These are phyloP conservation scores for Polyommatus icarus DNA, from an alignment of 2,888 invertebrate species.

Conservation along the genomic window DNA sequence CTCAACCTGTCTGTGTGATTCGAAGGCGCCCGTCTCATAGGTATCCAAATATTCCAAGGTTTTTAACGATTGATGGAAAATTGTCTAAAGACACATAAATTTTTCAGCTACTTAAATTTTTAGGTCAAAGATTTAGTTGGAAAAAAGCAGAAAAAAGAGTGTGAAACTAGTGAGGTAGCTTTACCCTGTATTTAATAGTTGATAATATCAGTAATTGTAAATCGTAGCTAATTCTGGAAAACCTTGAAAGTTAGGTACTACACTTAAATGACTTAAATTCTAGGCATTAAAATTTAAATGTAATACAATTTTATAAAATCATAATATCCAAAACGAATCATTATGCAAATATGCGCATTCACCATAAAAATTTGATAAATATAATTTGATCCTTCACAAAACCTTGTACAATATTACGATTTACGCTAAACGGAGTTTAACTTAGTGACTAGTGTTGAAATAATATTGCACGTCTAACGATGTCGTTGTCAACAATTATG, in stretches of 20 bases:
- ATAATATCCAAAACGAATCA: neutral
- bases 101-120: neutral
- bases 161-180: neutral
- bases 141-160: neutral
- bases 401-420: slow-evolving; percentile 4
- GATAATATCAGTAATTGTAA: too few relatives aligned
- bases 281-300: neutral
- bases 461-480: slow-evolving; percentile 14
- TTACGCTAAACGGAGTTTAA: neutral
- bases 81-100: neutral
- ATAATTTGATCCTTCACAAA: neutral
- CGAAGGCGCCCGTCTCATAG: neutral
- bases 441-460: slow-evolving; percentile 14
- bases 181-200: neutral
- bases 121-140: neutral
- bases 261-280: neutral
- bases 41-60: slow-evolving; percentile 12
- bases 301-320: neutral
- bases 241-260: neutral
- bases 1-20: neutral
- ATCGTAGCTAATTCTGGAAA: neutral
- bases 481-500: too few relatives aligned
- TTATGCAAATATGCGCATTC: neutral
- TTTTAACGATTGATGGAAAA: neutral
- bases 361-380: neutral